Evolutionary conservation across 2,797 vertebrate species (phyloP).

Genomic region (Lates japonicus): DNA sequence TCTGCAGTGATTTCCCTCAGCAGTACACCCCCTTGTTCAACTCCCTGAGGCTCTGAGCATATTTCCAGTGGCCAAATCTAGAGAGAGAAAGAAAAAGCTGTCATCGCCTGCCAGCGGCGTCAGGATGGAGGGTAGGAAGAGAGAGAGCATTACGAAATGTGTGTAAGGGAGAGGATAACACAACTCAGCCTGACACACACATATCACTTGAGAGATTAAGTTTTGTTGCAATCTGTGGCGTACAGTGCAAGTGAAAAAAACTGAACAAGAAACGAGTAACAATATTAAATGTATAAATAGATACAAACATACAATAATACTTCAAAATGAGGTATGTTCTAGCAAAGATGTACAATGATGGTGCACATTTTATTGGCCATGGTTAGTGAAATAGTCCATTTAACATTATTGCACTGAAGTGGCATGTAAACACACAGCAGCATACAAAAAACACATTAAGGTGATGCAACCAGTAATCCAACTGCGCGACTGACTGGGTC

Average conservation of each 20-base stretch:
- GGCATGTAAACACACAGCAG: background rate
- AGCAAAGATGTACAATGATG: background rate
- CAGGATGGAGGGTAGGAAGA: constrained; percentile 7
- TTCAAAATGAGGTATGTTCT: background rate
- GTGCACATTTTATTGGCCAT: background rate
- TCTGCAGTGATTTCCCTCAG: constrained; percentile 42
- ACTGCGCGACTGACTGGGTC: background rate
- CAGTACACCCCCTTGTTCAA: constrained; percentile 21
- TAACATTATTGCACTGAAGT: background rate
- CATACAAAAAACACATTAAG: background rate
- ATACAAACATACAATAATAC: background rate
- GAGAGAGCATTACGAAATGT: constrained; percentile 1
- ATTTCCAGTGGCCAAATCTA: constrained; percentile 34
- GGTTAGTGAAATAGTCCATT: background rate
- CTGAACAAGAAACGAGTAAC: background rate
- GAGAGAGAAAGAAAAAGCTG: constrained; percentile 14
- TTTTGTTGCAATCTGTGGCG: background rate
- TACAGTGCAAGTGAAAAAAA: background rate
- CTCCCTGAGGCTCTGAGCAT: constrained; percentile 20
- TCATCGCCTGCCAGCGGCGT: constrained; percentile 23
- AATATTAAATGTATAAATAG: background rate
- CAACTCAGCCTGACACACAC: background rate
- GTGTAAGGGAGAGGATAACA: background rate
- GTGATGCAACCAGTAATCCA: background rate
- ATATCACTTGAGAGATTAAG: background rate